Conservation (phyloP, 2,113 vertebrate genomes). For the Triplophysa tibetana region DNA sequence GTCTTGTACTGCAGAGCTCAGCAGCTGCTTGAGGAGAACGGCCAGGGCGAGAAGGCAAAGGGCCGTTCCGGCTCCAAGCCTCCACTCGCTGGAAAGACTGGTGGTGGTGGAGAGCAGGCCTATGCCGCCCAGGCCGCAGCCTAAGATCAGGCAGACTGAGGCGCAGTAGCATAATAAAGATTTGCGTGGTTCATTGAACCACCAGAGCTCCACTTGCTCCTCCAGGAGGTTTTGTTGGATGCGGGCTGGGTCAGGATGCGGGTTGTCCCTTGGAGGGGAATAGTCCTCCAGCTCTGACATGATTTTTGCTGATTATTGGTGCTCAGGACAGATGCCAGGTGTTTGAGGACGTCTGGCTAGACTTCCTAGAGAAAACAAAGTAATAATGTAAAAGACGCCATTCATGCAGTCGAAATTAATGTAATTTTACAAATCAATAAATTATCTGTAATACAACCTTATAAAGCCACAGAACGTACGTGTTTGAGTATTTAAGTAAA, state of each 20-base stretch:
- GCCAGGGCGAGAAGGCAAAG: constrained; percentile 91
- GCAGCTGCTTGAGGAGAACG: constrained; percentile 92
- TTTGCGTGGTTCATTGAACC: constrained; percentile 90
- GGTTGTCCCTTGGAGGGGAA: constrained; percentile 63
- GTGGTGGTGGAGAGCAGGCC: constrained; percentile 91
- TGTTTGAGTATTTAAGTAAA: no score
- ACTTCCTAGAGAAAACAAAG: neutral
- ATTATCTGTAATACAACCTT: no score
- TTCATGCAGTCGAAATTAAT: neutral
- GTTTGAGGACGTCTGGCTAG: neutral
- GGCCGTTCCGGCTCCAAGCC: constrained; percentile 84
- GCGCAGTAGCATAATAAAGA: constrained; percentile 87
- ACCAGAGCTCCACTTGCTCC: constrained; percentile 97
- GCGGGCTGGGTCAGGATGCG: constrained; percentile 62
- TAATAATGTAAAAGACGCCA: neutral
- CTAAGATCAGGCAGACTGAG: constrained; percentile 85
- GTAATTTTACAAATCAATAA: neutral
- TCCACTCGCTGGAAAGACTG: constrained; percentile 93
- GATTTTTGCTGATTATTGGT: constrained; percentile 38
- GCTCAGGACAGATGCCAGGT: neutral
- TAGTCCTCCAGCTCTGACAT: constrained; percentile 84
- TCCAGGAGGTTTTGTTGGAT: constrained; percentile 87
- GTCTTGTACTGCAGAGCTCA: constrained; percentile 97
- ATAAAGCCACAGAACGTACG: no score
- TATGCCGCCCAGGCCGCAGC: constrained; percentile 88